phyloP scores from a whole-genome alignment of 2,797 vertebrate species.

The Allobates femoralis region DNA sequence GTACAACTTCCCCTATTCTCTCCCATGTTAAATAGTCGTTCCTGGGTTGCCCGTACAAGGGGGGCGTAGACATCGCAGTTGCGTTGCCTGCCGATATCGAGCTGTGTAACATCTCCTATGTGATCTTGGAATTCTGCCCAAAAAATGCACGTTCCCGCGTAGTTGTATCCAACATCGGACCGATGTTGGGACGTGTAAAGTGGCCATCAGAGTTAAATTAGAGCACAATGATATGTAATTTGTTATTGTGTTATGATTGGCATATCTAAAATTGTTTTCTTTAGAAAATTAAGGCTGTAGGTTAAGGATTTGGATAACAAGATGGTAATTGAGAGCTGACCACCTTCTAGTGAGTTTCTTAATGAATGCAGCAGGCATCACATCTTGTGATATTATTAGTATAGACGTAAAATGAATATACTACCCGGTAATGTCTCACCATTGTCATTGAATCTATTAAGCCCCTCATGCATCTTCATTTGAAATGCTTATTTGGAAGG shows the following conservation, averaged over 20 bases:
- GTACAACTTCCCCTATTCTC: too few relatives aligned
- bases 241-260: not conserved
- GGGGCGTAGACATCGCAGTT: too few relatives aligned
- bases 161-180: too few relatives aligned
- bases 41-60: too few relatives aligned
- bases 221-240: not conserved
- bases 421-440: not conserved
- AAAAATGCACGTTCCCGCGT: too few relatives aligned
- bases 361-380: not conserved
- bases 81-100: too few relatives aligned
- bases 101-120: too few relatives aligned
- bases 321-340: not conserved
- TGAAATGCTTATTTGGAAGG: conserved; percentile 22
- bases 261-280: not conserved
- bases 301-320: not conserved
- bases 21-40: too few relatives aligned
- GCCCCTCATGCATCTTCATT: conserved; percentile 4
- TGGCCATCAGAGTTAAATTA: not conserved
- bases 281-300: not conserved
- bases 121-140: too few relatives aligned
- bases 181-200: too few relatives aligned
- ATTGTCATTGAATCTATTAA: not conserved
- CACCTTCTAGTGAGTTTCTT: not conserved
- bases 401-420: not conserved
- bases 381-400: not conserved